Conservation (phyloP, 2,888 invertebrate genomes). For the Malthinus flaveolus region DNA sequence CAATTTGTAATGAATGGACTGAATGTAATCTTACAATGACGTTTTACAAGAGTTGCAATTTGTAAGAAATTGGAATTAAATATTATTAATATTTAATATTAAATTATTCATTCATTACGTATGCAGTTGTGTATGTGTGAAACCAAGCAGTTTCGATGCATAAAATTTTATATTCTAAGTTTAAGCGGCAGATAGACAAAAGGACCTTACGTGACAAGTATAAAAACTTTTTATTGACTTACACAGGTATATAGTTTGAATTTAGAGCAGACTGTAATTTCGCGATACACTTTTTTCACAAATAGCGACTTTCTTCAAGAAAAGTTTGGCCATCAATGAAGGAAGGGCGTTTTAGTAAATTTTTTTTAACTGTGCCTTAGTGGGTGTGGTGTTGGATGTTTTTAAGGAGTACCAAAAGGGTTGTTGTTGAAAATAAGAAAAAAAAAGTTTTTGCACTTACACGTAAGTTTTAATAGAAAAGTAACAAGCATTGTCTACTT, state of each 20-base stretch:
- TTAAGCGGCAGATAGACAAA: constrained; percentile 13
- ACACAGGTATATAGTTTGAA: too few species aligned
- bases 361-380: too few species aligned
- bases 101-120: constrained; percentile 4
- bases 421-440: too few species aligned
- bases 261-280: too few species aligned
- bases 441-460: constrained; percentile 3
- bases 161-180: not conserved
- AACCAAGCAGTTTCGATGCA: constrained; percentile 14
- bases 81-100: not conserved
- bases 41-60: too few species aligned
- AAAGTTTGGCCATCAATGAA: too few species aligned
- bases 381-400: too few species aligned
- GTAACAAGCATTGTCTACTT: constrained; percentile 48
- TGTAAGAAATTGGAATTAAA: not conserved
- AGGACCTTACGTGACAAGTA: constrained; percentile 18
- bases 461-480: not conserved
- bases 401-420: too few species aligned
- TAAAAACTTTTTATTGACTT: not conserved
- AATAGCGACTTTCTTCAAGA: too few species aligned
- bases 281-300: too few species aligned
- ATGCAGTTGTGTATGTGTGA: constrained; percentile 6
- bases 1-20: not conserved
- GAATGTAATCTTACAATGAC: too few species aligned
- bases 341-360: too few species aligned